Percentiles rank a stretch among this genome's conserved stretches.
These are phyloP conservation scores for Aegithalos caudatus DNA, from an alignment of 2,113 vertebrate species.

Conservation along the genomic window DNA sequence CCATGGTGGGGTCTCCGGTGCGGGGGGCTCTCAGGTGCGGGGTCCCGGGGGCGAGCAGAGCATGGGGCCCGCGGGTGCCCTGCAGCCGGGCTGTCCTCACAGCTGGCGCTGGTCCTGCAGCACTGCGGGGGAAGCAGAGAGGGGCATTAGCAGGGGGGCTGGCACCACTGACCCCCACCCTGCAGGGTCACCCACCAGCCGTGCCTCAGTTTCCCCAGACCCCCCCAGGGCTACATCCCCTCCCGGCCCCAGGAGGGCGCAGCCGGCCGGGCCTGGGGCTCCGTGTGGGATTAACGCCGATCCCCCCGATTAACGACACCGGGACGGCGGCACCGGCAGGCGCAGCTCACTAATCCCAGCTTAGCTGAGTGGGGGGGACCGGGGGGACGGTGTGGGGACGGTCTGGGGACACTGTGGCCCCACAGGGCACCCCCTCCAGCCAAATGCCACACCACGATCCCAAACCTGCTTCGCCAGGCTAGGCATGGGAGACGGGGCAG, in stretches of 20 bases:
- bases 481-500: fast-evolving
- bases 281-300: background rate
- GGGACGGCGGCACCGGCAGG: background rate
- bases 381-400: background rate
- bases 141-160: background rate
- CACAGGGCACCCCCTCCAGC: background rate
- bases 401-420: background rate
- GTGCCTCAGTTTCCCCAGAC: background rate
- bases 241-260: background rate
- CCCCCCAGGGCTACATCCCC: background rate
- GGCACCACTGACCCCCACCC: background rate
- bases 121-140: background rate
- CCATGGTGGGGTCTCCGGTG: constrained; percentile 74
- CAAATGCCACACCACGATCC: fast-evolving
- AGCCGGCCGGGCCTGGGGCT: background rate
- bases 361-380: background rate
- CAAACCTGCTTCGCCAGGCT: background rate
- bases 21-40: background rate
- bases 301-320: constrained; percentile 30
- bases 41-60: background rate
- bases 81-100: background rate
- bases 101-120: background rate
- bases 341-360: background rate
- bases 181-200: background rate
- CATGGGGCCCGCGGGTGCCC: background rate